phyloP scores from a whole-genome alignment of 2,888 invertebrate species.

The Rhamnusium bicolor region DNA sequence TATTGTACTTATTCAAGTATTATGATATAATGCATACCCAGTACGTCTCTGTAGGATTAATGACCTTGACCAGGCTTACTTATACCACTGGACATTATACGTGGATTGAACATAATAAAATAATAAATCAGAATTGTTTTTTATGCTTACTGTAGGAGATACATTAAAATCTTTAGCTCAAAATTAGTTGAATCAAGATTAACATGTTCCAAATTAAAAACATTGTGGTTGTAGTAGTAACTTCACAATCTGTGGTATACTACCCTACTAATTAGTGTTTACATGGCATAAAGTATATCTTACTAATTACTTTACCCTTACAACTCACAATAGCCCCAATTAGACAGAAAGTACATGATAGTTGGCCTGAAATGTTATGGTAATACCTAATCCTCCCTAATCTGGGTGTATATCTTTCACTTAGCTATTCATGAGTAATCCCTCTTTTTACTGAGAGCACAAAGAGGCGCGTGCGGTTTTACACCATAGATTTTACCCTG shows the following conservation, averaged over 20 bases:
- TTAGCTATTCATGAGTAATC: conserved; percentile 66
- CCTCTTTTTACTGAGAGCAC: conserved; percentile 58
- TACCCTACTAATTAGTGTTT: conserved; percentile 29
- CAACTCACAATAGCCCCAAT: conserved; percentile 47
- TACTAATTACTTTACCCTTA: conserved; percentile 39
- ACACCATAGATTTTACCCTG: conserved; percentile 49
- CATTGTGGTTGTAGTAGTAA: neutral
- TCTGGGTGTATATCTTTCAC: conserved; percentile 67
- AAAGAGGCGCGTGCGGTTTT: conserved; percentile 64
- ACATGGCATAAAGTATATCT: conserved; percentile 19
- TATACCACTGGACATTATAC: too few species aligned
- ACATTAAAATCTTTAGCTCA: neutral
- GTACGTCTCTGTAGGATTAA: too few species aligned
- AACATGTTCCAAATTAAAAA: neutral
- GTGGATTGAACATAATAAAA: too few species aligned
- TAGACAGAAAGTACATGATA: conserved; percentile 43
- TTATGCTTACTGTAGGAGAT: neutral
- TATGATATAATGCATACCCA: too few species aligned
- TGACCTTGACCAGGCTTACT: too few species aligned
- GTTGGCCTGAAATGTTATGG: conserved; percentile 58
- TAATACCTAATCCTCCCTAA: conserved; percentile 64
- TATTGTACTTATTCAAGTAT: too few species aligned
- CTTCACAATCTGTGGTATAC: neutral
- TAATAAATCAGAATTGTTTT: too few species aligned
- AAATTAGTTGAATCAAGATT: neutral